A percentile compares a stretch with the other conserved stretches of the same genome.
Evolutionary conservation across 1,140 invertebrate genomes (phyloP).

Genomic region (Heterodera schachtii): DNA sequence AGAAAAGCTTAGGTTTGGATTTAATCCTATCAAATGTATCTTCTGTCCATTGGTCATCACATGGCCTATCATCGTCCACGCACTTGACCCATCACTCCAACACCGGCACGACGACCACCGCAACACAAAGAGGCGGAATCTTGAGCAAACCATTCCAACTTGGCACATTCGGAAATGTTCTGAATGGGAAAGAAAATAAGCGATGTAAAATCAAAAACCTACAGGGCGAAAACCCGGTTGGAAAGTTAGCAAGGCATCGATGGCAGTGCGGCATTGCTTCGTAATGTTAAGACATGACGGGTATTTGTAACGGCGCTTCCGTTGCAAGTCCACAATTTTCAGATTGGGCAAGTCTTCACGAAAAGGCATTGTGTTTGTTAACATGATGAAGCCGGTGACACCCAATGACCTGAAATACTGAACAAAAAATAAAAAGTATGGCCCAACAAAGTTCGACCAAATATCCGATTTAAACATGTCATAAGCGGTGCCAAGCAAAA

Average conservation of each 20-base stretch:
- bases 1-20: too few relatives aligned
- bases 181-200: neutral
- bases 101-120: neutral
- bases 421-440: neutral
- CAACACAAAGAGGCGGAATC: neutral
- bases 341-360: slow-evolving; percentile 38
- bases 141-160: neutral
- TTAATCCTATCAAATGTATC: too few relatives aligned
- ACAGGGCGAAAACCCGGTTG: slow-evolving; percentile 30
- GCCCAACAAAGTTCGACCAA: slow-evolving; percentile 23
- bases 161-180: neutral
- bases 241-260: slow-evolving; percentile 40
- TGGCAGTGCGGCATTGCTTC: slow-evolving; percentile 14
- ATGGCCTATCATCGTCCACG: neutral
- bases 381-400: slow-evolving; percentile 44
- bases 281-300: slow-evolving; percentile 28
- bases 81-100: neutral
- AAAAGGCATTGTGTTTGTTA: slow-evolving; percentile 49
- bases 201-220: neutral
- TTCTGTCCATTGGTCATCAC: too few relatives aligned
- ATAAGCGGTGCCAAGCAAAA: slow-evolving; percentile 66
- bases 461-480: slow-evolving; percentile 52
- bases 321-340: slow-evolving; percentile 39
- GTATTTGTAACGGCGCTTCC: slow-evolving; percentile 47
- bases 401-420: slow-evolving; percentile 37